Evolutionary conservation across 2,888 invertebrate genomes (phyloP), one percentile per base, ranked within the genome.

Genomic region (Poecilus cupreus): DNA sequence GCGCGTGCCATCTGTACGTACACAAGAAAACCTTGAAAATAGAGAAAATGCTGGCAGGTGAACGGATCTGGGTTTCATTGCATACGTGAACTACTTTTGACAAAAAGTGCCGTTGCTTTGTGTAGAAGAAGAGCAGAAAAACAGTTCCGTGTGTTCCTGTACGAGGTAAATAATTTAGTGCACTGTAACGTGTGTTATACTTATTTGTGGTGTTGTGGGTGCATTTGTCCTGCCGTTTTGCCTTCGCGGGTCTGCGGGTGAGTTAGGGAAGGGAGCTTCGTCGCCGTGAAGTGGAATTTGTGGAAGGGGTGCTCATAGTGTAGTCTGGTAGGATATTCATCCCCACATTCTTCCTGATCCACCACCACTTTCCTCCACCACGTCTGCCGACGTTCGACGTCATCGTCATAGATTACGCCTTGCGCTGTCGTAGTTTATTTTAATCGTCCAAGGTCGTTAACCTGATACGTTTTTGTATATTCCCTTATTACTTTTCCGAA

Each of bases 321-420:
- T 89, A 87, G 87, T 88, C 89, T 88, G 89, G 89, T 89, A 88
- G 89, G 89, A 88, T 88, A 88, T 89, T 89, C 89, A 89, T 89
- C 89, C 89, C 89, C 89, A 89, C 89, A 88, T 88, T 88, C 88
- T 88, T 88, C 87, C 88, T 85, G 88, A 88, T 88, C 88, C 88
- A 88, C 88, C 88, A 88, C 88, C 87, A 89, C 88, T 86, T 87
- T 86, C 88, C 88, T 88, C 89, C 89, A 88, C 89, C 88, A 88
- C 89, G 87, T 86, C 87, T 85, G 85, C 85, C 87, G 86, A 87
- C 88, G 88, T 88, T 85, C 87, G 86, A 87, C 88, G 88, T 88
- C 89, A 88, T 88, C 88, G 87, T 86, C 87, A 87, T 87, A 87
- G 88, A 87, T 81, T 87, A 87, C 86, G 83, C 83, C 83, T 86